Evolutionary conservation across 2,888 invertebrate species (phyloP).

Genomic region (Acronicta leporina): DNA sequence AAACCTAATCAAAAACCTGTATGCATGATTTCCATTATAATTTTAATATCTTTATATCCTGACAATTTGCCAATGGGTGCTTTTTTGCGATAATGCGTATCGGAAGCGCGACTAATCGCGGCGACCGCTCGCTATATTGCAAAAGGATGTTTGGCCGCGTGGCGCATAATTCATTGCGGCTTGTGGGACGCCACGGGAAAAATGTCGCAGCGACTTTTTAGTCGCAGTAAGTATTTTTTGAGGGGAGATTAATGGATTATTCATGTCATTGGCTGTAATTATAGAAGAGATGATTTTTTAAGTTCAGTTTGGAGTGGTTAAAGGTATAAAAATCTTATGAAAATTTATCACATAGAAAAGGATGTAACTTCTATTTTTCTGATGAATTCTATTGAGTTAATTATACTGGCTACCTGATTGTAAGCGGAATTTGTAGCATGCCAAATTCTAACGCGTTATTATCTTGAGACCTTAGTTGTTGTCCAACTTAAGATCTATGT

Average conservation of each 20-base stretch:
- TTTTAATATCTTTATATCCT: constrained; percentile 36
- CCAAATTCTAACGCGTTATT: too few relatives aligned
- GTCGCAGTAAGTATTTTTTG: constrained; percentile 35
- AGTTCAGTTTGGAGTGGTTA: constrained; percentile 7
- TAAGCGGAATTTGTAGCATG: too few relatives aligned
- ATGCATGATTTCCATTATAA: constrained; percentile 20
- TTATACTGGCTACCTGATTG: too few relatives aligned
- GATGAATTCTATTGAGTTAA: too few relatives aligned
- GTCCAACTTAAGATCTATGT: too few relatives aligned
- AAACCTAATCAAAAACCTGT: constrained; percentile 2
- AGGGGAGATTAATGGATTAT: constrained; percentile 58
- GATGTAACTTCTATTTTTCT: too few relatives aligned
- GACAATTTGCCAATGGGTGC: constrained; percentile 61
- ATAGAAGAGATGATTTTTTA: constrained; percentile 32
- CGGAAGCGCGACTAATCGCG: constrained; percentile 82
- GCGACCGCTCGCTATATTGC: constrained; percentile 78
- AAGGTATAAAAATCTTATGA: constrained; percentile 5
- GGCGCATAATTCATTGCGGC: constrained; percentile 68
- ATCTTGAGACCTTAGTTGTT: too few relatives aligned
- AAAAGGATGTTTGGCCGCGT: constrained; percentile 82
- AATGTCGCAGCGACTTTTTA: constrained; percentile 45
- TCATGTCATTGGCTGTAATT: constrained; percentile 57
- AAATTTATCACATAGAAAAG: too few relatives aligned
- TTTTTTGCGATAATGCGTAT: constrained; percentile 58
- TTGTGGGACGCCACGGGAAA: constrained; percentile 55